Conservation (phyloP, 2,113 vertebrate genomes). For the Takifugu bimaculatus region DNA sequence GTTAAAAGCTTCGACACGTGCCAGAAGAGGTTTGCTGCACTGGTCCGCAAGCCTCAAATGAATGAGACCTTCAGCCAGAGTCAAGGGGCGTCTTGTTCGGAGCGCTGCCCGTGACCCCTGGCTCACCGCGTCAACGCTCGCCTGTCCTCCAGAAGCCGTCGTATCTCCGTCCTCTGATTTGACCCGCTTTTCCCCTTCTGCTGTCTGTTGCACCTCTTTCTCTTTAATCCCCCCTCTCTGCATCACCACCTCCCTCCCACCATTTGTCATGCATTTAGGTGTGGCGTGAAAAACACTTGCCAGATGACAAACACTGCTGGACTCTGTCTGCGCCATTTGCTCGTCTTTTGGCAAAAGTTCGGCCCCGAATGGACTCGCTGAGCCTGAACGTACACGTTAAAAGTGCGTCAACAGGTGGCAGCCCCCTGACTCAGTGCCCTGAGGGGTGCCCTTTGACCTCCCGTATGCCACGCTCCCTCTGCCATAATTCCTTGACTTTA, state of each 20-base stretch:
- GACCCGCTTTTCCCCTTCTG: background rate
- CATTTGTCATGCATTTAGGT: constrained; percentile 52
- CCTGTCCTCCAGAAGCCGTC: background rate
- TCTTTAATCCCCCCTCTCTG: background rate
- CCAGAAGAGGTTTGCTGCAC: constrained; percentile 48
- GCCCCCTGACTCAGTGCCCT: background rate
- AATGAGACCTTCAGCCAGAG: constrained; percentile 43
- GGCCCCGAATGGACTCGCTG: background rate
- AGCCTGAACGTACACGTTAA: background rate
- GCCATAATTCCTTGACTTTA: background rate
- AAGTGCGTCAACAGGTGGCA: constrained; percentile 1
- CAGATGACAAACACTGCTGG: constrained; percentile 35
- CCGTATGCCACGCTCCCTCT: background rate
- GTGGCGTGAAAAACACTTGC: constrained; percentile 38
- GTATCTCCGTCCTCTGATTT: too few species aligned
- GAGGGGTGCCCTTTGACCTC: background rate
- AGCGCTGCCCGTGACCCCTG: constrained; percentile 7
- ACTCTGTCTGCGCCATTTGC: constrained; percentile 27
- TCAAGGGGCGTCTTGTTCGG: constrained; percentile 30
- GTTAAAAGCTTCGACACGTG: constrained; percentile 54
- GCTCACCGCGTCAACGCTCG: background rate
- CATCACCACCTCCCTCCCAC: constrained; percentile 16
- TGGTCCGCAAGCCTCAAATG: constrained; percentile 49
- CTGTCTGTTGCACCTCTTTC: background rate
- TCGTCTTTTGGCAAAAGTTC: constrained; percentile 1